phyloP scores from a whole-genome alignment of 2,888 invertebrate genomes.

The Xylota sylvarum region DNA sequence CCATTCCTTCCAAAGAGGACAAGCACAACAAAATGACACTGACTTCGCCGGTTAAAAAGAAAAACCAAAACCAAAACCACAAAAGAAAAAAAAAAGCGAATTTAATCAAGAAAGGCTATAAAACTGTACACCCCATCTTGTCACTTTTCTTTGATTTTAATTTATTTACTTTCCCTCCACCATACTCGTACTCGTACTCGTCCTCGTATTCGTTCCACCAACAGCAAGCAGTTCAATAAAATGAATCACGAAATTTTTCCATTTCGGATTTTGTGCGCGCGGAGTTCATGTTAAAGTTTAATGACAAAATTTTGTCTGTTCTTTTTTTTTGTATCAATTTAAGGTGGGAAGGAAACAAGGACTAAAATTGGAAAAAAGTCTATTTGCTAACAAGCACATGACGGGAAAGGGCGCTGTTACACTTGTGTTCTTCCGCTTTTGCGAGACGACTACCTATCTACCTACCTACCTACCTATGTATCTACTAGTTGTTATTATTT shows the following conservation, averaged over 20 bases:
- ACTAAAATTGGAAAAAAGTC: conserved; percentile 45
- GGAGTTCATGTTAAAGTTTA: conserved; percentile 53
- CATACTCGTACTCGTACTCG: too few relatives aligned
- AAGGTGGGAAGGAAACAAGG: not conserved
- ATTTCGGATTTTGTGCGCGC: conserved; percentile 17
- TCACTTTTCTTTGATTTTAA: conserved; percentile 42
- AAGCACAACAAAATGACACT: conserved; percentile 3
- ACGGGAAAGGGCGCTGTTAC: conserved; percentile 1
- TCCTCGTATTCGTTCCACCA: too few relatives aligned
- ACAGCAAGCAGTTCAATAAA: conserved; percentile 27
- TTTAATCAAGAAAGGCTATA: not conserved
- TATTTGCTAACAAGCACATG: conserved; percentile 28
- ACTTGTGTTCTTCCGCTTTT: conserved; percentile 11
- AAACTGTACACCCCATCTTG: conserved; percentile 23
- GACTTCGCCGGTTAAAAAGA: not conserved
- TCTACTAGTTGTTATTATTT: conserved; percentile 54
- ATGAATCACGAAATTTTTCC: conserved; percentile 51
- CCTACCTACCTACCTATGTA: too few relatives aligned
- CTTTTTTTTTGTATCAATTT: conserved; percentile 14
- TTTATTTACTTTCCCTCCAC: conserved; percentile 16
- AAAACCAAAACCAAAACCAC: not conserved
- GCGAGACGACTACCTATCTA: not conserved
- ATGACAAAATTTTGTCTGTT: conserved; percentile 38
- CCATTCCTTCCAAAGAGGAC: too few relatives aligned
- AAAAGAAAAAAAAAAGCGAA: too few relatives aligned